These are phyloP conservation scores for Acrocephalus kingi DNA, from an alignment of 2,113 vertebrate species.

Conservation along the genomic window DNA sequence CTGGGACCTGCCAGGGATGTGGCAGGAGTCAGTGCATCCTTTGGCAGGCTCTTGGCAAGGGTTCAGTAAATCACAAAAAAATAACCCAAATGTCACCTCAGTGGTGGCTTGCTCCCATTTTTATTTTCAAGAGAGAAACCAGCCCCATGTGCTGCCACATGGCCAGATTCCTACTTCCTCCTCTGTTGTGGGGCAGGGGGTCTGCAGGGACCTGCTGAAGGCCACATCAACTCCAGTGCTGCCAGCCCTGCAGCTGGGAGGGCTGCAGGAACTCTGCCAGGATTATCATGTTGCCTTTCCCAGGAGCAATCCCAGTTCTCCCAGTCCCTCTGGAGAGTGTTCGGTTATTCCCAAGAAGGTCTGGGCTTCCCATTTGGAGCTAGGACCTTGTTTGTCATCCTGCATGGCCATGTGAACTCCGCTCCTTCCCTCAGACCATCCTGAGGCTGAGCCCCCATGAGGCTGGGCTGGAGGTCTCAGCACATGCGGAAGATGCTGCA, in stretches of 20 bases:
- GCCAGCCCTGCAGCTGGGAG: not conserved
- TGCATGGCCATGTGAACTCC: not conserved
- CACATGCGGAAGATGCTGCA: not conserved
- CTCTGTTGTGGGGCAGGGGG: not conserved
- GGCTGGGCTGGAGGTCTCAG: not conserved
- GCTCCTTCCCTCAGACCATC: not conserved
- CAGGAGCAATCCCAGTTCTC: not conserved
- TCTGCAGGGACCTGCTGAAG: not conserved
- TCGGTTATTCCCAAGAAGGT: not conserved
- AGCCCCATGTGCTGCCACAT: not conserved
- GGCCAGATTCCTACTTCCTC: fast-evolving
- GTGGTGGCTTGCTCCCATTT: not conserved
- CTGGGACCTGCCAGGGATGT: not conserved
- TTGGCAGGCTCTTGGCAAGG: not conserved
- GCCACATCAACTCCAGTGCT: not conserved
- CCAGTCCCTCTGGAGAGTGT: not conserved
- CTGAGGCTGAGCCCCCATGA: not conserved
- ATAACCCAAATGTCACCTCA: not conserved
- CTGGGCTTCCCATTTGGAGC: not conserved
- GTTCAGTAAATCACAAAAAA: not conserved
- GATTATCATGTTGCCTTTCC: not conserved
- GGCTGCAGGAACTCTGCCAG: not conserved
- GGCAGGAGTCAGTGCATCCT: not conserved
- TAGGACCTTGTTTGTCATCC: not conserved
- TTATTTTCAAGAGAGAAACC: not conserved